phyloP scores from a whole-genome alignment of 2,888 invertebrate genomes.

The Limnephilus marmoratus region DNA sequence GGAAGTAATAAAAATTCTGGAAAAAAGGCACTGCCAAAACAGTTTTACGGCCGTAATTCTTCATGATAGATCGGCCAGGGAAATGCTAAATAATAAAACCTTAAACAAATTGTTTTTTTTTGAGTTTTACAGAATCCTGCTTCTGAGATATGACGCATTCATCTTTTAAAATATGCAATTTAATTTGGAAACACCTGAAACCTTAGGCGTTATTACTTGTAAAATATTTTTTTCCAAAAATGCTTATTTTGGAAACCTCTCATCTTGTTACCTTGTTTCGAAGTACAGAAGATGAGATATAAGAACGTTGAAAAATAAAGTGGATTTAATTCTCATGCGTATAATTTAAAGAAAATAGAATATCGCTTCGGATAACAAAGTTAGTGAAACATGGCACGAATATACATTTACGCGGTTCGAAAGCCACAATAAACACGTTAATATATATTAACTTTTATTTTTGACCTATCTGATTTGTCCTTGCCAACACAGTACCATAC shows the following conservation, averaged over 20 bases:
- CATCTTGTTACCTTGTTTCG: neutral
- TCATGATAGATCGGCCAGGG: constrained; percentile 52
- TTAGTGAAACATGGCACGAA: neutral
- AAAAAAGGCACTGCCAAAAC: constrained; percentile 54
- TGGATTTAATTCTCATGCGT: neutral
- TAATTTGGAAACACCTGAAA: neutral
- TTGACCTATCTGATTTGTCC: no score
- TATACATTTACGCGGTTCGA: neutral
- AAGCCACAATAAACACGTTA: no score
- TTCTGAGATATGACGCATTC: neutral
- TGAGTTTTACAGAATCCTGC: neutral
- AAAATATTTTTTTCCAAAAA: neutral
- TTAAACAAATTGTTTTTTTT: constrained; percentile 34
- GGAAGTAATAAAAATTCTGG: constrained; percentile 60
- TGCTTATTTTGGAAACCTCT: neutral
- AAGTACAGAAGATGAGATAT: neutral
- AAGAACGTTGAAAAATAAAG: neutral
- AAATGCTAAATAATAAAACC: constrained; percentile 7
- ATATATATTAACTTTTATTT: no score
- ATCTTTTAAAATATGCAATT: neutral
- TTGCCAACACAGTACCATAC: no score
- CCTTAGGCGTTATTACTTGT: neutral
- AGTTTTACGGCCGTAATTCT: constrained; percentile 57
- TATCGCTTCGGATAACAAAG: neutral
- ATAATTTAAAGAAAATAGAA: neutral